Conservation (phyloP, 2,797 vertebrate genomes). For the Pogoniulus pusillus region DNA sequence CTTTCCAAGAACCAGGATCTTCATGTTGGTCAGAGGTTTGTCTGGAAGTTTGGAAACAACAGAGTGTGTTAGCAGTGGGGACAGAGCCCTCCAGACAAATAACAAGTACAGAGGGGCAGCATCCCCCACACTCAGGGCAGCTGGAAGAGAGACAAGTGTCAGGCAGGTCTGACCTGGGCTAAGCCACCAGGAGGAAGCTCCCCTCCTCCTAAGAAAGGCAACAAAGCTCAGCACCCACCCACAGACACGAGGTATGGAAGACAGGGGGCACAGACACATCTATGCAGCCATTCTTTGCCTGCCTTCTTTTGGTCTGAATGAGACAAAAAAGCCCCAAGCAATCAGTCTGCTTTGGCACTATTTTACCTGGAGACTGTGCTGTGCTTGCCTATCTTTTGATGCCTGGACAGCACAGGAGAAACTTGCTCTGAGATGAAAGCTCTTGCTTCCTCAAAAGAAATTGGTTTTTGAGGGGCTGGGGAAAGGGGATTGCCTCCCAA, state of each 20-base stretch:
- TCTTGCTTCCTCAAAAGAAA: not conserved
- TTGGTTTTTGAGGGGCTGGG: not conserved
- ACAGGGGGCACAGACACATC: not conserved
- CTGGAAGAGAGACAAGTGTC: not conserved
- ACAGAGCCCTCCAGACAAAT: not conserved
- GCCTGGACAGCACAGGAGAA: not conserved
- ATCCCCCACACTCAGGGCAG: not conserved
- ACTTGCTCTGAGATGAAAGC: not conserved
- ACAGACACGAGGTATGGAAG: not conserved
- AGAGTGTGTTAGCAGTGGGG: not conserved
- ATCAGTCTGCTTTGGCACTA: not conserved
- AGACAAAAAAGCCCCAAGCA: not conserved
- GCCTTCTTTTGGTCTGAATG: not conserved
- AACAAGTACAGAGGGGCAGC: not conserved
- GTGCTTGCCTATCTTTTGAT: not conserved
- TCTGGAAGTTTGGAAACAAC: slow-evolving; percentile 70
- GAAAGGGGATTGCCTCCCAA: not conserved
- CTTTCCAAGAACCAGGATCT: slow-evolving; percentile 88
- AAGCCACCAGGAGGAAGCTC: not conserved
- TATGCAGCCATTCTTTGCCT: not conserved
- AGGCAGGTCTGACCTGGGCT: not conserved
- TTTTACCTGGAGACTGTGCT: not conserved
- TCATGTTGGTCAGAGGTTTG: slow-evolving; percentile 91
- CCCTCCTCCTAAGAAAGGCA: not conserved
- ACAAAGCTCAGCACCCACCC: not conserved